These are phyloP conservation scores for Netelia virgata DNA, from an alignment of 2,888 invertebrate genomes.

Conservation along the genomic window DNA sequence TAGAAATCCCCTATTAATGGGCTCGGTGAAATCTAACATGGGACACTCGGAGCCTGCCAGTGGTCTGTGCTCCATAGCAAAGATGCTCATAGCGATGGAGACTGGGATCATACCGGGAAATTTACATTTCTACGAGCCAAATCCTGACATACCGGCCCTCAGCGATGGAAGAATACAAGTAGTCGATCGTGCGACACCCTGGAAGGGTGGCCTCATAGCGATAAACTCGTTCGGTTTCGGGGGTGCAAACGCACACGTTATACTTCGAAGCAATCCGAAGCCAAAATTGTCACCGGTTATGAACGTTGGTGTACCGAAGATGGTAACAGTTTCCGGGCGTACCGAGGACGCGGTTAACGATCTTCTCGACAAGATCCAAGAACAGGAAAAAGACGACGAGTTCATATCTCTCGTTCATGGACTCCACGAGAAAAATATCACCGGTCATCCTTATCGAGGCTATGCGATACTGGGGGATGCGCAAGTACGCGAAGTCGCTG, in stretches of 20 bases:
- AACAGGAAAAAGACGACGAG: slow-evolving; percentile 88
- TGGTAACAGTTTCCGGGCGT: slow-evolving; percentile 93
- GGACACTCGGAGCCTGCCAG: slow-evolving; percentile 98
- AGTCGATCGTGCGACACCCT: slow-evolving; percentile 92
- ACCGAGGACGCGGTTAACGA: slow-evolving; percentile 91
- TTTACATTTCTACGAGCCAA: slow-evolving; percentile 94
- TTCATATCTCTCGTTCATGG: slow-evolving; percentile 92
- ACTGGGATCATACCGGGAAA: slow-evolving; percentile 95
- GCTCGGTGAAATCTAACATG: slow-evolving; percentile 99
- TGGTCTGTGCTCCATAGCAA: slow-evolving; percentile 95
- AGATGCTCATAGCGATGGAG: slow-evolving; percentile 97
- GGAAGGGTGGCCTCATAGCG: slow-evolving; percentile 96
- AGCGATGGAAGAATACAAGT: slow-evolving; percentile 96
- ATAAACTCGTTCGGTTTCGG: slow-evolving; percentile 99
- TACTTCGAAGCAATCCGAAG: slow-evolving; percentile 92
- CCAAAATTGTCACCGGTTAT: slow-evolving; percentile 87
- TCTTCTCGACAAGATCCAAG: slow-evolving; percentile 88
- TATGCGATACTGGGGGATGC: slow-evolving; percentile 90
- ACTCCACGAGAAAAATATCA: slow-evolving; percentile 89
- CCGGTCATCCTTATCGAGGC: slow-evolving; percentile 93
- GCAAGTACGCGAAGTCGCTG: slow-evolving; percentile 86
- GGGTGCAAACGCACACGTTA: slow-evolving; percentile 97
- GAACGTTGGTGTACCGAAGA: slow-evolving; percentile 87
- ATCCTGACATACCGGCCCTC: slow-evolving; percentile 96
- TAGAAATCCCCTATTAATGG: slow-evolving; percentile 93